Evolutionary conservation across 2,888 invertebrate genomes (phyloP).

Genomic region (Nudaria mundana): DNA sequence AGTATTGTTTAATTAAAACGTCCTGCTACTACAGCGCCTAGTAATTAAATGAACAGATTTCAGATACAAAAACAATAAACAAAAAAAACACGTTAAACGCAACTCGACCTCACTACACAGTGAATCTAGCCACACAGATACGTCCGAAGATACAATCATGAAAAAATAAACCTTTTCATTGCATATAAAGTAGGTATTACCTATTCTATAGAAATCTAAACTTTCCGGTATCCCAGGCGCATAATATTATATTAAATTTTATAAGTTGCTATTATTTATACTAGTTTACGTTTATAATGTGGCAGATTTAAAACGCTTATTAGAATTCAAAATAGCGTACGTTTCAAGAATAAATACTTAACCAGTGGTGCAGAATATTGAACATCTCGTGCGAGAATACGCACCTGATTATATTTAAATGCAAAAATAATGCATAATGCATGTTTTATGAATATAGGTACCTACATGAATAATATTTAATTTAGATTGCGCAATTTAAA

Average conservation of each 20-base stretch:
- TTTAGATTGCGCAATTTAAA: constrained; percentile 43
- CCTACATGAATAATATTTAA: constrained; percentile 50
- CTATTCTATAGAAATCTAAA: constrained; percentile 13
- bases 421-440: constrained; percentile 24
- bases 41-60: constrained; percentile 70
- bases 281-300: constrained; percentile 39
- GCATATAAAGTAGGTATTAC: constrained; percentile 5
- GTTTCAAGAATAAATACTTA: constrained; percentile 38
- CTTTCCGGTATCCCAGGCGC: constrained; percentile 18
- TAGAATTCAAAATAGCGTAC: constrained; percentile 50
- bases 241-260: constrained; percentile 24
- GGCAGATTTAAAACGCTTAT: constrained; percentile 41
- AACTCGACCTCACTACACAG: constrained; percentile 38
- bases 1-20: constrained; percentile 57
- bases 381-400: constrained; percentile 29
- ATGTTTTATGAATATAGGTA: constrained; percentile 32
- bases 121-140: constrained; percentile 44
- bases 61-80: constrained; percentile 54
- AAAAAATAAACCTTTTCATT: constrained; percentile 14
- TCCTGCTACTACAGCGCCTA: constrained; percentile 50
- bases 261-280: constrained; percentile 30
- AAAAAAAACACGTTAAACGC: constrained; percentile 55
- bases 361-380: constrained; percentile 47
- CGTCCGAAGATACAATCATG: constrained; percentile 44
- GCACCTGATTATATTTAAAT: constrained; percentile 40